phyloP scores from a whole-genome alignment of 2,113 vertebrate species.

The Indicator maculatus region DNA sequence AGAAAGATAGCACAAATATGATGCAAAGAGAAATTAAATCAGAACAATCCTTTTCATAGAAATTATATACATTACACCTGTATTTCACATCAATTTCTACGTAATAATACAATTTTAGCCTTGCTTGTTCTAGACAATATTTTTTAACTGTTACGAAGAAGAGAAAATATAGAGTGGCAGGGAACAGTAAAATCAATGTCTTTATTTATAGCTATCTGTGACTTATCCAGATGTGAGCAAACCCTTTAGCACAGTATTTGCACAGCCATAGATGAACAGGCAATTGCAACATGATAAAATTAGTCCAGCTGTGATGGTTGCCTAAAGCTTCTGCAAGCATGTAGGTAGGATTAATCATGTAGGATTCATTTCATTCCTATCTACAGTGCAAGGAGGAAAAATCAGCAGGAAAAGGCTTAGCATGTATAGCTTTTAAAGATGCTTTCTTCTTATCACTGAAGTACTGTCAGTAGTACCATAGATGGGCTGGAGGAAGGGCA shows the following conservation, averaged over 20 bases:
- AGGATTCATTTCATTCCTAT: not conserved
- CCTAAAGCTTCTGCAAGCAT: not conserved
- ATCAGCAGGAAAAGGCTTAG: not conserved
- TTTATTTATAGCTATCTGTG: not conserved
- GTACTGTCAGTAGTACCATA: not conserved
- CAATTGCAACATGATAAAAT: not conserved
- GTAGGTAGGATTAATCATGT: not conserved
- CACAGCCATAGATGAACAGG: not conserved
- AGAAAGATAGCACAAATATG: not conserved
- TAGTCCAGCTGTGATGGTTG: not conserved
- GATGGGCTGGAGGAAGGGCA: not conserved
- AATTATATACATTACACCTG: not conserved
- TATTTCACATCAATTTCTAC: not conserved
- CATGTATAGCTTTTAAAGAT: not conserved
- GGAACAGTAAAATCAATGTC: not conserved
- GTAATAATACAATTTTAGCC: not conserved
- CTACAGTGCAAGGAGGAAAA: not conserved
- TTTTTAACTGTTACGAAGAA: not conserved
- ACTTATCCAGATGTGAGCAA: not conserved
- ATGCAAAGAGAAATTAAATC: not conserved
- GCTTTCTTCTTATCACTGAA: accelerated
- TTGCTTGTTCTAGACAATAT: not conserved
- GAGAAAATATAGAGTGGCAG: not conserved
- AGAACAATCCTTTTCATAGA: not conserved
- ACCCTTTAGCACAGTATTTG: not conserved